Conservation (phyloP, 1,140 invertebrate genomes). For the Protaetia brevitarsis region DNA sequence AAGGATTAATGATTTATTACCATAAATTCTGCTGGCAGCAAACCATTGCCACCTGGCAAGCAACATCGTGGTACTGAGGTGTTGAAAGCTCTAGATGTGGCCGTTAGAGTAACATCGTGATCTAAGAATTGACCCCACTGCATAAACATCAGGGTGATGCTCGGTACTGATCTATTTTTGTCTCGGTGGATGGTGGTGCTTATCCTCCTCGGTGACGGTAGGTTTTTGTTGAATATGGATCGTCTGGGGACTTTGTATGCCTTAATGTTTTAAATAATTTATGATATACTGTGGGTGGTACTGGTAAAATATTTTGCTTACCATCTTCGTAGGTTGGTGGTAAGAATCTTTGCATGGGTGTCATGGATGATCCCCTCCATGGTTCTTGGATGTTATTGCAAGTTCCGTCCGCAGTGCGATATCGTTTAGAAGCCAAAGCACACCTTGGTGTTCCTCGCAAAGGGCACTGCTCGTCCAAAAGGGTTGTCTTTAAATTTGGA, state of each 20-base stretch:
- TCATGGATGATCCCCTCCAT: slow-evolving; percentile 79
- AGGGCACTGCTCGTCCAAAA: slow-evolving; percentile 58
- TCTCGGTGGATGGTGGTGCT: slow-evolving; percentile 64
- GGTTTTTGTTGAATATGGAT: slow-evolving; percentile 44
- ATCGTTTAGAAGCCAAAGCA: slow-evolving; percentile 59
- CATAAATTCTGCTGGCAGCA: slow-evolving; percentile 60
- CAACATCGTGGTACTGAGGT: slow-evolving; percentile 78
- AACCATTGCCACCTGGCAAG: slow-evolving; percentile 58
- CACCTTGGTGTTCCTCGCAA: slow-evolving; percentile 59
- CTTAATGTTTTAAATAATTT: slow-evolving; percentile 27
- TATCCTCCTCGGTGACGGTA: slow-evolving; percentile 68
- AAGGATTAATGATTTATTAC: slow-evolving; percentile 51
- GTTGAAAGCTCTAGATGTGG: slow-evolving; percentile 70
- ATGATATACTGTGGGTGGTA: neutral
- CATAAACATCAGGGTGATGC: slow-evolving; percentile 75
- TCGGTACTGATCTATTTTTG: slow-evolving; percentile 55
- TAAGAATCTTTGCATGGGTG: slow-evolving; percentile 77
- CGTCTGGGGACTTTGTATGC: slow-evolving; percentile 48
- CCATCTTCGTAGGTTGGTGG: slow-evolving; percentile 81
- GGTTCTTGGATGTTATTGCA: slow-evolving; percentile 78
- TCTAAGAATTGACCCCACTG: slow-evolving; percentile 85
- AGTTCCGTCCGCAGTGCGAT: slow-evolving; percentile 79
- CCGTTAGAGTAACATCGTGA: slow-evolving; percentile 73
- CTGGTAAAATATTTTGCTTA: slow-evolving; percentile 35
- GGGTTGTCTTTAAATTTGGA: slow-evolving; percentile 23